phyloP scores from a whole-genome alignment of 2,888 invertebrate species.

The Melitaea athalia region DNA sequence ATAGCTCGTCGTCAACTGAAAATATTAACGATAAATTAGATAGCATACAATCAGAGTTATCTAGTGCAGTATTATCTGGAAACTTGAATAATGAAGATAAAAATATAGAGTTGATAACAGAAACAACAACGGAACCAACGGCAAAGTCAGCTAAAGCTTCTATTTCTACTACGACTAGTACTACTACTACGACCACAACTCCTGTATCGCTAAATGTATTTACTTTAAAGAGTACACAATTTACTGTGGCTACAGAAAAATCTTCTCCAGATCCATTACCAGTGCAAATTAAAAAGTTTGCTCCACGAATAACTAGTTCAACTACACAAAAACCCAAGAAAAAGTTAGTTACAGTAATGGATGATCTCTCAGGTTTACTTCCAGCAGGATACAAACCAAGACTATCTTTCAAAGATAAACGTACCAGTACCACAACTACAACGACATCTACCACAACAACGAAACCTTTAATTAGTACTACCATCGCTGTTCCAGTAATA shows the following conservation, averaged over 20 bases:
- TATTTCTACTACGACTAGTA: constrained; percentile 51
- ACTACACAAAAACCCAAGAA: constrained; percentile 74
- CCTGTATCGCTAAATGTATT: constrained; percentile 69
- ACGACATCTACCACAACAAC: constrained; percentile 53
- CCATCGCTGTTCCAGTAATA: constrained; percentile 41
- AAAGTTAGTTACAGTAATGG: constrained; percentile 80
- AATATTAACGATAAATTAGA: constrained; percentile 94
- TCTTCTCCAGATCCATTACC: constrained; percentile 83
- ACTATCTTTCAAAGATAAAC: constrained; percentile 78
- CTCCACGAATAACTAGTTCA: constrained; percentile 74
- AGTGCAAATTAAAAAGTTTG: constrained; percentile 85
- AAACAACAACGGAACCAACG: constrained; percentile 69
- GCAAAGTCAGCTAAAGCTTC: constrained; percentile 50
- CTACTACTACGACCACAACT: constrained; percentile 59
- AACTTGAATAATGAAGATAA: constrained; percentile 87
- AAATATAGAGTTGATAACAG: constrained; percentile 85
- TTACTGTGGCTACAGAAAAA: constrained; percentile 75
- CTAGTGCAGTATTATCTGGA: constrained; percentile 88
- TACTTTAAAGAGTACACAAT: constrained; percentile 76
- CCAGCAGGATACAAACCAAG: constrained; percentile 85
- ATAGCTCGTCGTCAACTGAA: constrained; percentile 85
- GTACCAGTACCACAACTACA: constrained; percentile 69
- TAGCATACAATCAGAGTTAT: constrained; percentile 91
- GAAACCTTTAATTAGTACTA: constrained; percentile 46
- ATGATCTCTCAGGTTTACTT: constrained; percentile 83